Base-by-base conservation (phyloP, 2,888 invertebrate genomes). In the Pandemis cinnamomeana region DNA sequence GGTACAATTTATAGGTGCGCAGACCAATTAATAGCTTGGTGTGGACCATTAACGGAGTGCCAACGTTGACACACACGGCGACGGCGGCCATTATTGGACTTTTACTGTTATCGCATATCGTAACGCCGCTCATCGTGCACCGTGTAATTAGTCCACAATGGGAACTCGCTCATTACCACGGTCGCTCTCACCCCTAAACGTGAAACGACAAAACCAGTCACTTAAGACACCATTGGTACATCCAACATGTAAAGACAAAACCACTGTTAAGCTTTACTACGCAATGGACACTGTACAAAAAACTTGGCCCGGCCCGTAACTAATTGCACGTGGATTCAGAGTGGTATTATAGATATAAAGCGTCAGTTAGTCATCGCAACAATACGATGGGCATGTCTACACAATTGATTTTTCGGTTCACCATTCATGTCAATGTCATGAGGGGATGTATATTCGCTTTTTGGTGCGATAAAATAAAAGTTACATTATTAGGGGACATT, bases 51-150 rank as follows among this genome's bases (percentile, higher is more conserved):
- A 90, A 86, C 85, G 85, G 85, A 87, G 85, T 83, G 84, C 84
- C 89, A 83, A 84, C 88, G 89, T 91, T 89, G 89, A 90, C 89
- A 88, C 88, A 87, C 84, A 83, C 83, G 84, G 83, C 87, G 88
- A 86, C 80, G 80, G 77, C 80, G 71, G 83, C 88, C 89, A 90
- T 92, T 91, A 93, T 83, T 84, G 81, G 82, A 88, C 87, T 91
- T 93, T 94, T 92, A 93, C 89, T 92, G 91, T 92, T 93, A 92
- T 93, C 89, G 89, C 87, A 83, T 88, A 91, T 91, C 88, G 91
- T 91, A 89, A 90, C 81, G 75, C 75, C 83, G 82, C 80, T 84
- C 86, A 86, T 84, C 83, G 83, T 79, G 81, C 85, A 86, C 86
- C 84, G 84, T 89, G 89, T 92, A 91, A 93, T 93, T 92, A 93